Conservation (phyloP, 2,113 vertebrate genomes). For the Thermophis baileyi region DNA sequence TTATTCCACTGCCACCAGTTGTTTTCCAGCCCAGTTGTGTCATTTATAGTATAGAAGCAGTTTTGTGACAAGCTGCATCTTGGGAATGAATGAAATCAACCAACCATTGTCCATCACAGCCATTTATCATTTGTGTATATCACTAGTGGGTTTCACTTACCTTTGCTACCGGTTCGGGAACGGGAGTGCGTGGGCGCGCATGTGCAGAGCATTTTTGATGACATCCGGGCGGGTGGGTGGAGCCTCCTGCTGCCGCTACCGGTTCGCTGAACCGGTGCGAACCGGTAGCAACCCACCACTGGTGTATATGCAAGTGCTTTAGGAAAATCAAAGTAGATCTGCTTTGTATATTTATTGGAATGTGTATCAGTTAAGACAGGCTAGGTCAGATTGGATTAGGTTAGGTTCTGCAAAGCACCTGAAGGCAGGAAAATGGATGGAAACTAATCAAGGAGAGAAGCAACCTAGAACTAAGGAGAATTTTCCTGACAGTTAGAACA, state of each 20-base stretch:
- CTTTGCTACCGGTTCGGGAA: too few species aligned
- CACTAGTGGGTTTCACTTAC: too few species aligned
- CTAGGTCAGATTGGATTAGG: background rate
- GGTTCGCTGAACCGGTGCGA: too few species aligned
- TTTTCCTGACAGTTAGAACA: too few species aligned
- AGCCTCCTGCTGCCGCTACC: too few species aligned
- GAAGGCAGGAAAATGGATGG: too few species aligned
- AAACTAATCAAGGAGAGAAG: too few species aligned
- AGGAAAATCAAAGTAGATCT: background rate
- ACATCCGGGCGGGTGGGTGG: too few species aligned
- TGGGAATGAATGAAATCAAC: slow-evolving; percentile 51
- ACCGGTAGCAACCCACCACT: too few species aligned
- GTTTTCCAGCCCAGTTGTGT: slow-evolving; percentile 62
- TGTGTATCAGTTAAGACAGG: background rate
- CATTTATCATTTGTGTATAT: background rate
- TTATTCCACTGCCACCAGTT: slow-evolving; percentile 74
- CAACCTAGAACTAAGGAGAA: too few species aligned
- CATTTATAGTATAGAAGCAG: slow-evolving; percentile 48
- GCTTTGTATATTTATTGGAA: slow-evolving; percentile 62
- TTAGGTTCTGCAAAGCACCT: background rate
- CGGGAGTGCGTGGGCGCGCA: too few species aligned
- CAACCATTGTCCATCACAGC: slow-evolving; percentile 42
- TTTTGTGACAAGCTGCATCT: slow-evolving; percentile 59
- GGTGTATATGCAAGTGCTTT: background rate
- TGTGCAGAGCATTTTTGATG: too few species aligned